phyloP scores from a whole-genome alignment of 2,113 vertebrate species.

The Xenopus laevis region DNA sequence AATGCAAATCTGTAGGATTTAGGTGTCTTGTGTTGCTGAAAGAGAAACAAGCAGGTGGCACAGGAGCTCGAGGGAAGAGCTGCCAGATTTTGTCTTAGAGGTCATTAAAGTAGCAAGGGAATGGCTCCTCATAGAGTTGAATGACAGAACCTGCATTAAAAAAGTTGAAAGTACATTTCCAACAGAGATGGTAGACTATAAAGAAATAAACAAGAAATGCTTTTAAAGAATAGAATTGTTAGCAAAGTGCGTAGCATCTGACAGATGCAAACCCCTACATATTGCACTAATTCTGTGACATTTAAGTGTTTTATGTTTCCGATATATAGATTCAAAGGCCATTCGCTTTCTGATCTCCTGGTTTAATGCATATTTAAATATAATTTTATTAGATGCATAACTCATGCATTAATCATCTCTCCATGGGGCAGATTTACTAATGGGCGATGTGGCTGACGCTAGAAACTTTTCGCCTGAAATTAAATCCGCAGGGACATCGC shows the following conservation, averaged over 20 bases:
- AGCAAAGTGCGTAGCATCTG: not conserved
- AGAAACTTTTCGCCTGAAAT: too few species aligned
- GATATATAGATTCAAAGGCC: not conserved
- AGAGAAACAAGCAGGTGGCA: conserved; percentile 40
- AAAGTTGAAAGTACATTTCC: conserved; percentile 37
- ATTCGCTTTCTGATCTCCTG: not conserved
- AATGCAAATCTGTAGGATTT: conserved; percentile 35
- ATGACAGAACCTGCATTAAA: conserved; percentile 42
- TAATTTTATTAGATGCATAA: conserved; percentile 1
- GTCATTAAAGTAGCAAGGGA: conserved; percentile 40
- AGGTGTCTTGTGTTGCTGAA: conserved; percentile 30
- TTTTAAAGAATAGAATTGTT: conserved; percentile 5
- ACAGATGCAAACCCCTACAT: conserved; percentile 5
- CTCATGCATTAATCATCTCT: not conserved
- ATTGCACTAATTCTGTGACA: not conserved
- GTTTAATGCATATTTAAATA: conserved; percentile 2
- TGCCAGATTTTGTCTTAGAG: conserved; percentile 44
- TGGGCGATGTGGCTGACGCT: too few species aligned
- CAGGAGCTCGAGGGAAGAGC: conserved; percentile 27
- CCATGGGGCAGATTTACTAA: too few species aligned
- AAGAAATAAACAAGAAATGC: conserved; percentile 40
- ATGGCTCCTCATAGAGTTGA: conserved; percentile 43
- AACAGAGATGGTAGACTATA: conserved; percentile 31
- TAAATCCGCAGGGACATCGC: too few species aligned
- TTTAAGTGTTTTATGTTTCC: not conserved